phyloP scores from a whole-genome alignment of 2,888 invertebrate species.

The Unio delphinus region DNA sequence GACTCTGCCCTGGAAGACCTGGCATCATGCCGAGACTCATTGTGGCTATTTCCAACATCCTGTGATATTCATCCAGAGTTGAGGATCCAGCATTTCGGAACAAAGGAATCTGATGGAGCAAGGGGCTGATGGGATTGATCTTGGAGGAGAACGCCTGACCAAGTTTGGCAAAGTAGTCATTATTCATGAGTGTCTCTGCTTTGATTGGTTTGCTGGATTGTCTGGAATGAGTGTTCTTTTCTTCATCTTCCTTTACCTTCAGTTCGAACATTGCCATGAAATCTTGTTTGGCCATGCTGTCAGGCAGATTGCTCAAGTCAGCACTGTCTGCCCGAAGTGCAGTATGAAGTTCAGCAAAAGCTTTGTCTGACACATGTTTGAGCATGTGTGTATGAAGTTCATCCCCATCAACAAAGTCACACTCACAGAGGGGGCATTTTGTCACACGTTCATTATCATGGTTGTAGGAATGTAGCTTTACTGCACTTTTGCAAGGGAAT shows the following conservation, averaged over 20 bases:
- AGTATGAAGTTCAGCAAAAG: constrained; percentile 48
- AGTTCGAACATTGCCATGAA: constrained; percentile 85
- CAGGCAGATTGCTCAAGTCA: constrained; percentile 30
- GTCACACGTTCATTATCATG: constrained; percentile 61
- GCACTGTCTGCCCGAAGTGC: constrained; percentile 27
- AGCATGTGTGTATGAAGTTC: constrained; percentile 61
- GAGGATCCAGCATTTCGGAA: constrained; percentile 32
- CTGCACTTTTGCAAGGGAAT: constrained; percentile 69
- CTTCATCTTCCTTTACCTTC: constrained; percentile 70
- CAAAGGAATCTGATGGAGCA: constrained; percentile 31
- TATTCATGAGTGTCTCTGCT: constrained; percentile 42
- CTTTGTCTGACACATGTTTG: constrained; percentile 58
- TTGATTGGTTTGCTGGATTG: constrained; percentile 15
- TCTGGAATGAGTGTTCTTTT: constrained; percentile 10
- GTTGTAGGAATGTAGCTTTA: constrained; percentile 63
- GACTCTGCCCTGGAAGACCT: constrained; percentile 17
- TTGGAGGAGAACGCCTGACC: constrained; percentile 41
- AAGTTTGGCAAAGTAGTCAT: constrained; percentile 55
- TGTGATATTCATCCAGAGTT: constrained; percentile 38
- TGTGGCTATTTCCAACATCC: constrained; percentile 42
- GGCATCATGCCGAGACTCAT: constrained; percentile 37
- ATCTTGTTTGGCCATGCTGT: constrained; percentile 76
- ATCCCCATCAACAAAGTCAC: constrained; percentile 77
- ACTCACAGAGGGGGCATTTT: constrained; percentile 71
- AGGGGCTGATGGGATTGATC: constrained; percentile 25